A percentile compares a stretch with the other conserved stretches of the same genome.
Evolutionary conservation across 2,888 invertebrate species (phyloP).

Genomic region (Oxycera nigricornis): DNA sequence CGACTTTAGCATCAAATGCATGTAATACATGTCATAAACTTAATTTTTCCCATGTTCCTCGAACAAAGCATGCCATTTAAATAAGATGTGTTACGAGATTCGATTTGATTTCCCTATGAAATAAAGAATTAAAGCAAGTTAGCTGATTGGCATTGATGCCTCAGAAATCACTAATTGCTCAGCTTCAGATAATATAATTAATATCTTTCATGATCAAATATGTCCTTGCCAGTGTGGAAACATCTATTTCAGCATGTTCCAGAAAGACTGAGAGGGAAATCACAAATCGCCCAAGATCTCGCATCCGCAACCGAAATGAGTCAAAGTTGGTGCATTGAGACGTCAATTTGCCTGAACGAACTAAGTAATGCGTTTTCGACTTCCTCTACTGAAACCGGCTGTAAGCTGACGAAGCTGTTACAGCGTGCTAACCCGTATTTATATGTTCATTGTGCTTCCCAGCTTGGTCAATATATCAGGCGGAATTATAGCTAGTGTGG

Average conservation of each 20-base stretch:
- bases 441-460: neutral
- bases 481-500: neutral
- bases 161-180: no score
- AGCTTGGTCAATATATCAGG: conserved; percentile 19
- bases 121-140: no score
- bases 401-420: conserved; percentile 6
- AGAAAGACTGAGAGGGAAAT: neutral
- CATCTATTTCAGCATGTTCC: neutral
- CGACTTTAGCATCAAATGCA: no score
- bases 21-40: no score
- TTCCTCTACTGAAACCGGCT: conserved; percentile 14
- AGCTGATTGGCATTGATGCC: no score
- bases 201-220: neutral
- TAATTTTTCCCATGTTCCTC: no score
- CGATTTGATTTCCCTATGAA: no score
- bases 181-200: no score
- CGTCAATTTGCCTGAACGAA: conserved; percentile 34
- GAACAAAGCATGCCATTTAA: no score
- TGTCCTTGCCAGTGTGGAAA: neutral
- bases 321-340: conserved; percentile 33
- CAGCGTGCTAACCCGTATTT: neutral
- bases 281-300: neutral
- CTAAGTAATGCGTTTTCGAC: conserved; percentile 21
- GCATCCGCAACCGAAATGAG: conserved; percentile 36
- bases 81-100: no score